Conservation (phyloP, 2,113 vertebrate species). For the Anser brachyrhynchus region DNA sequence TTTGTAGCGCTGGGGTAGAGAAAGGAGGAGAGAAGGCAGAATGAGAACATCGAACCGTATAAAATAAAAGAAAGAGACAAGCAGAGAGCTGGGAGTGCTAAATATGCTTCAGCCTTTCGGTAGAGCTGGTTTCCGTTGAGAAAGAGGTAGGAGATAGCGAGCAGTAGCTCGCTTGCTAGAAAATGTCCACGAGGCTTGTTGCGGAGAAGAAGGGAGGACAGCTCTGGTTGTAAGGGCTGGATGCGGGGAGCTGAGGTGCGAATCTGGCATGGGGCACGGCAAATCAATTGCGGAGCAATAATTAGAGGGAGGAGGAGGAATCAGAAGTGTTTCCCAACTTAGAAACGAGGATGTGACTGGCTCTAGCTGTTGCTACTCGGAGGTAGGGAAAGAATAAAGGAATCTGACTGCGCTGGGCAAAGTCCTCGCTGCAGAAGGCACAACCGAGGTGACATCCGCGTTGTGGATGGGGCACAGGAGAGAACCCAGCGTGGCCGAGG, state of each 20-base stretch:
- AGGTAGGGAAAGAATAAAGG: conserved; percentile 1
- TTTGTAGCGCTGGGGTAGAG: conserved; percentile 4
- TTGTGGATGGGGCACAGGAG: not conserved
- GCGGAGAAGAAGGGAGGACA: conserved; percentile 37
- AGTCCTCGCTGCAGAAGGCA: not conserved
- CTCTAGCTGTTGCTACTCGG: conserved; percentile 35
- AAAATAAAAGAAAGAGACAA: conserved; percentile 64
- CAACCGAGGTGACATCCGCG: not conserved
- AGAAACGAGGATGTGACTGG: conserved; percentile 45
- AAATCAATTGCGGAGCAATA: not conserved
- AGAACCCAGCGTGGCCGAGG: accelerated
- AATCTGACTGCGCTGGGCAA: not conserved
- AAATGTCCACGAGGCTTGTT: not conserved
- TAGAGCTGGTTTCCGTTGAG: conserved; percentile 22
- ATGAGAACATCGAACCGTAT: conserved; percentile 43
- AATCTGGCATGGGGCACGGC: not conserved
- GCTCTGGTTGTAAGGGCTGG: conserved; percentile 3
- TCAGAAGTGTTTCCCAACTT: conserved; percentile 59
- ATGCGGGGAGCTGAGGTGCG: conserved; percentile 8
- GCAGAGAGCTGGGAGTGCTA: conserved; percentile 43
- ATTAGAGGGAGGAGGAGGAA: conserved; percentile 59
- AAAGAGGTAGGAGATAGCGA: not conserved
- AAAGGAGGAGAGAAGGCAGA: conserved; percentile 39
- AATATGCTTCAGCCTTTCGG: conserved; percentile 38
- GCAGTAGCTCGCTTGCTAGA: conserved; percentile 5